These are phyloP conservation scores for Xanthorhoe spadicearia DNA, from an alignment of 2,888 invertebrate genomes.

Conservation along the genomic window DNA sequence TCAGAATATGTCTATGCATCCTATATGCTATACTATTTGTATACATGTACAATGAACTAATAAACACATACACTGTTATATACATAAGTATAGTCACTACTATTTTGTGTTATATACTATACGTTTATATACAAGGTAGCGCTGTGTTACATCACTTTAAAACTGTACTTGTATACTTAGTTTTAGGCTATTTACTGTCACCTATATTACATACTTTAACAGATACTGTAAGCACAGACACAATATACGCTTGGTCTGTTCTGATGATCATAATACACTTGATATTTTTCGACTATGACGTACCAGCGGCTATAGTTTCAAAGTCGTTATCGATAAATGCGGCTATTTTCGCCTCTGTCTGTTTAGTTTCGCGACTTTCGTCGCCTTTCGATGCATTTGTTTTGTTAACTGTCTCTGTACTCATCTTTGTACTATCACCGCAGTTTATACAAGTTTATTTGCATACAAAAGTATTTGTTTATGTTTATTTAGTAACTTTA, in stretches of 20 bases:
- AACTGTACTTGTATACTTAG: slow-evolving; percentile 92
- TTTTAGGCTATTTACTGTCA: slow-evolving; percentile 94
- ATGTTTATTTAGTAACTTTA: slow-evolving; percentile 80
- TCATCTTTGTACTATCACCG: slow-evolving; percentile 95
- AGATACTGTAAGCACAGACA: slow-evolving; percentile 98
- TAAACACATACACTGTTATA: slow-evolving; percentile 87
- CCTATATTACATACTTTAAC: slow-evolving; percentile 97
- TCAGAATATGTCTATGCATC: slow-evolving; percentile 91
- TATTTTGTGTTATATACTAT: slow-evolving; percentile 86
- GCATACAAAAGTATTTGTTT: slow-evolving; percentile 81
- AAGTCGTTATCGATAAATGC: slow-evolving; percentile 97
- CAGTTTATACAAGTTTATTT: slow-evolving; percentile 88
- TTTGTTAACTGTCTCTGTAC: slow-evolving; percentile 94
- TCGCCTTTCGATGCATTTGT: slow-evolving; percentile 95
- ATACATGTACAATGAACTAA: slow-evolving; percentile 88
- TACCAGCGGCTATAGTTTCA: slow-evolving; percentile 94
- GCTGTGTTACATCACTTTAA: slow-evolving; percentile 86
- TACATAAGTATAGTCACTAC: slow-evolving; percentile 83
- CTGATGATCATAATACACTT: slow-evolving; percentile 95
- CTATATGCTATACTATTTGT: slow-evolving; percentile 90
- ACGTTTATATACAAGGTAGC: slow-evolving; percentile 68
- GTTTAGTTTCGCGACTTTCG: slow-evolving; percentile 95
- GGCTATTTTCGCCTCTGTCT: slow-evolving; percentile 97
- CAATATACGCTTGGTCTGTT: slow-evolving; percentile 96
- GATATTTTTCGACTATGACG: slow-evolving; percentile 96